Percentiles rank a stretch among this genome's conserved stretches.
Conservation (phyloP, 2,797 vertebrate genomes). For the Eupleurogrammus muticus region DNA sequence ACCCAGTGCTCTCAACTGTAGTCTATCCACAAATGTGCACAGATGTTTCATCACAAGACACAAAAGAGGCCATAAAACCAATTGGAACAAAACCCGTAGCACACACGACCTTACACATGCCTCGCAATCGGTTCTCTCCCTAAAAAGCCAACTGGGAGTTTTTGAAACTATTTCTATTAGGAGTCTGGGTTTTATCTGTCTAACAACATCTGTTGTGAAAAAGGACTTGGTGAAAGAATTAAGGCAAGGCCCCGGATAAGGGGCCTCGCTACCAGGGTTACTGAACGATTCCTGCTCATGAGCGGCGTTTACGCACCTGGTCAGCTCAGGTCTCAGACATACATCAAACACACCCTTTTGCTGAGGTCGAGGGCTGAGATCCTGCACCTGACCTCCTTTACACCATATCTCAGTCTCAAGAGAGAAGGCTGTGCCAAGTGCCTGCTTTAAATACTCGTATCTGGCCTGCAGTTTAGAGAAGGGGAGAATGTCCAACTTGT, state of each 20-base stretch:
- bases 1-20: conserved; percentile 65
- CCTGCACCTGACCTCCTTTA: conserved; percentile 53
- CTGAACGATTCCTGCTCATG: conserved; percentile 41
- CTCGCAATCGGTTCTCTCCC: conserved; percentile 63
- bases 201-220: conserved; percentile 73
- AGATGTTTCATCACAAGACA: conserved; percentile 80
- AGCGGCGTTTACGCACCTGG: conserved; percentile 41
- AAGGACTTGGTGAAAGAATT: conserved; percentile 80
- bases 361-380: conserved; percentile 38
- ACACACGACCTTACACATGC: conserved; percentile 79
- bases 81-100: conserved; percentile 72
- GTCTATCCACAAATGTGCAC: conserved; percentile 70
- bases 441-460: conserved; percentile 38
- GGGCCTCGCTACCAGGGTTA: conserved; percentile 71
- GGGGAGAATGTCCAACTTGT: conserved; percentile 13
- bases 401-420: conserved; percentile 21
- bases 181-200: conserved; percentile 75
- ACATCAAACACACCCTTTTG: conserved; percentile 53
- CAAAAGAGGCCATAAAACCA: conserved; percentile 77
- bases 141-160: conserved; percentile 78
- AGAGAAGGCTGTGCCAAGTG: conserved; percentile 41
- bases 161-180: conserved; percentile 79
- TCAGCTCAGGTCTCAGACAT: conserved; percentile 45
- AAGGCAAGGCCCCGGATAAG: conserved; percentile 58
- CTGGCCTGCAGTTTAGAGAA: conserved; percentile 22